Conservation (phyloP, 2,797 vertebrate species). For the Rhynchonycteris naso region DNA sequence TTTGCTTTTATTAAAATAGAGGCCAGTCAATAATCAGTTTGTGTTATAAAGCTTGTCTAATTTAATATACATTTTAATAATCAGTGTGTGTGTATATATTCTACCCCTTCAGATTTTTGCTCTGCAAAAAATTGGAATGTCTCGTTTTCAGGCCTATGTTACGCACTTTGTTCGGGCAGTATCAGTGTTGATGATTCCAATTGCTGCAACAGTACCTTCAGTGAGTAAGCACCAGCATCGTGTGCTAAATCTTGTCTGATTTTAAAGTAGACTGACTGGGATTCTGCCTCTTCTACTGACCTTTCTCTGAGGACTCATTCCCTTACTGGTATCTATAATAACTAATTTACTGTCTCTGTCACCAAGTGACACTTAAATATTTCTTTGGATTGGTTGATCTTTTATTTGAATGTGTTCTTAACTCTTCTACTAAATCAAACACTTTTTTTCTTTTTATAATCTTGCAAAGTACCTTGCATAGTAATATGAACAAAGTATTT, state of each 20-base stretch:
- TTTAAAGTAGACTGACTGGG: accelerated
- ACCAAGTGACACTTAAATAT: not conserved
- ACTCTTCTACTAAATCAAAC: not conserved
- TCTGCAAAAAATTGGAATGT: conserved; percentile 84
- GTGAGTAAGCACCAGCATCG: conserved; percentile 85
- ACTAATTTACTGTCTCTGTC: not conserved
- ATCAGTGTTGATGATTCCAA: conserved; percentile 92
- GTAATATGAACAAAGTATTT: not conserved
- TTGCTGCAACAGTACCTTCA: conserved; percentile 93
- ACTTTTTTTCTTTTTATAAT: not conserved
- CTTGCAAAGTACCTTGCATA: not conserved
- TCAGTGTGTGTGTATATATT: not conserved
- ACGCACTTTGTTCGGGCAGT: conserved; percentile 88
- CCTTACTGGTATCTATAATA: not conserved
- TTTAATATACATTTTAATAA: conserved; percentile 24
- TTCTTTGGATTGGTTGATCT: not conserved
- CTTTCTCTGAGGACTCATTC: not conserved
- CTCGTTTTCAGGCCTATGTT: conserved; percentile 87
- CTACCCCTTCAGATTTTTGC: conserved; percentile 89
- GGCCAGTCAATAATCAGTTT: not conserved
- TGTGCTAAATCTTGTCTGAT: accelerated
- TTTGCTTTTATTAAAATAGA: conserved; percentile 34
- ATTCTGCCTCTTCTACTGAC: not conserved
- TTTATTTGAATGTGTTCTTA: not conserved
- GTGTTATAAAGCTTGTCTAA: conserved; percentile 11